Percentiles rank a stretch among this genome's conserved stretches.
Conservation (phyloP, 2,888 invertebrate genomes). For the Erynnis tages region DNA sequence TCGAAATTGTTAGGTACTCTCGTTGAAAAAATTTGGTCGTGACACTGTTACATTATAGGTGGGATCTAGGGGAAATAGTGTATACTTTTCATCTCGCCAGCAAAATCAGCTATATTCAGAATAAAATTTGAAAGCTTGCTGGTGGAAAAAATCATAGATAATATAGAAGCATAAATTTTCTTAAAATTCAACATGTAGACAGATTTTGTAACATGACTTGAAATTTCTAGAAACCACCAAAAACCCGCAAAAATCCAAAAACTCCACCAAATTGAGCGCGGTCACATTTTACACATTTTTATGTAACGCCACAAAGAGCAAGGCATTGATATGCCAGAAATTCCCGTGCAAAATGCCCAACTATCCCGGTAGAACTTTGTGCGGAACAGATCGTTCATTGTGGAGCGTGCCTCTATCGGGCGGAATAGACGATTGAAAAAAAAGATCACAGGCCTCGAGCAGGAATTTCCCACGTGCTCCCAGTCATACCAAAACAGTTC, state of each 20-base stretch:
- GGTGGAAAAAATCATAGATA: too few species aligned
- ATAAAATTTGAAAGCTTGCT: too few species aligned
- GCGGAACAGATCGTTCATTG: slow-evolving; percentile 24
- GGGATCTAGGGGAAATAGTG: too few species aligned
- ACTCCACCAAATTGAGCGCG: not conserved
- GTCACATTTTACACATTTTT: slow-evolving; percentile 25
- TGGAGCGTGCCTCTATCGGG: slow-evolving; percentile 20
- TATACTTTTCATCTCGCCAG: too few species aligned
- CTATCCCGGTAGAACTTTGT: slow-evolving; percentile 27
- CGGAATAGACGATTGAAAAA: slow-evolving; percentile 26
- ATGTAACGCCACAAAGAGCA: slow-evolving; percentile 24
- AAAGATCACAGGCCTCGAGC: slow-evolving; percentile 16
- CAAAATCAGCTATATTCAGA: too few species aligned
- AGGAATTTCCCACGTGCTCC: slow-evolving; percentile 25
- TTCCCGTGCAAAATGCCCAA: slow-evolving; percentile 24
- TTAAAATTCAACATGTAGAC: too few species aligned
- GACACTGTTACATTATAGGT: too few species aligned
- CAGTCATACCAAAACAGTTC: slow-evolving; percentile 23
- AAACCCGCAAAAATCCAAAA: not conserved
- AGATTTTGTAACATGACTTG: too few species aligned
- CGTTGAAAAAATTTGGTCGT: too few species aligned
- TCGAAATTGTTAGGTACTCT: too few species aligned
- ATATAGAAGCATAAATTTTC: too few species aligned
- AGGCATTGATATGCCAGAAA: slow-evolving; percentile 26
- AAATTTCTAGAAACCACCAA: too few species aligned